A percentile compares a stretch with the other conserved stretches of the same genome.
Conservation (phyloP, 2,113 vertebrate genomes). For the Camelus bactrianus region DNA sequence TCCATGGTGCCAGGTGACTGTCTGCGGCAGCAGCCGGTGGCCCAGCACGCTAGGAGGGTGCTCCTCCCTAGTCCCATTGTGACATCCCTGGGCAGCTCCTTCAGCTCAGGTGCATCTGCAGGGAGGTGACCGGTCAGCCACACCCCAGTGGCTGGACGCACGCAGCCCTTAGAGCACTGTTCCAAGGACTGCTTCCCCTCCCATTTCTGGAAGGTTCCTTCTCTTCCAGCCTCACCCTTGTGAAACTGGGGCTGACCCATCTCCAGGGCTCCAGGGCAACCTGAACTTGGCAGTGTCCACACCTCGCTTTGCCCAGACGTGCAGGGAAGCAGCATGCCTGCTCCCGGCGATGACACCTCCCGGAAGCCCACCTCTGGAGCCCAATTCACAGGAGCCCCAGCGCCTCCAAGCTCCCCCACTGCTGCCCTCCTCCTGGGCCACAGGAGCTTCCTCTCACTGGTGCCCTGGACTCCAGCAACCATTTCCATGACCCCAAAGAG, state of each 20-base stretch:
- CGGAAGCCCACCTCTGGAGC: neutral
- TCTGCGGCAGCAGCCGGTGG: conserved; percentile 86
- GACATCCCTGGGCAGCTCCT: conserved; percentile 85
- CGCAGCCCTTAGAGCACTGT: neutral
- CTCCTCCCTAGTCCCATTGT: conserved; percentile 87
- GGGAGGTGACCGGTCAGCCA: neutral
- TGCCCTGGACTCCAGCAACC: neutral
- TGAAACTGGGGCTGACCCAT: neutral
- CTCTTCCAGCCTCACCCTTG: neutral
- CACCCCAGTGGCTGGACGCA: fast-evolving
- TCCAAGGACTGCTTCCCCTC: fast-evolving
- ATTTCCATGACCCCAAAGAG: fast-evolving
- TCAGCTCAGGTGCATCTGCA: conserved; percentile 91
- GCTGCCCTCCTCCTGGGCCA: neutral
- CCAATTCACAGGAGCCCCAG: neutral
- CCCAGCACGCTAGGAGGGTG: conserved; percentile 88
- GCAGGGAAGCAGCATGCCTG: fast-evolving
- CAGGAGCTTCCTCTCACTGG: fast-evolving
- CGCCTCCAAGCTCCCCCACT: neutral
- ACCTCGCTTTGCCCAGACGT: fast-evolving
- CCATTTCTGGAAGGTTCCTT: neutral
- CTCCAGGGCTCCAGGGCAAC: neutral
- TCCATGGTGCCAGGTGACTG: conserved; percentile 89
- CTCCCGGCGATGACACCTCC: fast-evolving
- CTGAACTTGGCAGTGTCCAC: neutral